Base-by-base conservation (phyloP, 2,797 vertebrate species). In the Valencia hispanica region DNA sequence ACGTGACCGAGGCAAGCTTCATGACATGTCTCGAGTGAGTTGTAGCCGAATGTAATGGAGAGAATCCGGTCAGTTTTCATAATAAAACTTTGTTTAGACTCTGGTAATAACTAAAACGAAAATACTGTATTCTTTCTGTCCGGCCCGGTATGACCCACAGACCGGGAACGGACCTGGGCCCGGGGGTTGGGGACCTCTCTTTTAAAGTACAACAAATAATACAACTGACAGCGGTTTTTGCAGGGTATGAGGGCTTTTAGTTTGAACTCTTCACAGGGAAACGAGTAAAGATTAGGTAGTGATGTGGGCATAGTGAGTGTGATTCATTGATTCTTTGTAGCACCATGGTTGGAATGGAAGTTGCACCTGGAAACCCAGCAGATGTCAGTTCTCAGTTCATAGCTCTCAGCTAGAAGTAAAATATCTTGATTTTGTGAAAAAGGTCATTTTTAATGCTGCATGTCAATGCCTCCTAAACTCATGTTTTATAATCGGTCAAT, bases 191-290 rank as follows among this genome's bases (percentile, higher is more conserved):
- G n/a, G n/a, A n/a, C n/a, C n/a, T n/a, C n/a, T n/a, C n/a, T 88
- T 87, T 86, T 66, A 82, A 88, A 84, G 86, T 81, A 84, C 82
- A 91, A 84, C 79, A 91, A 86, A 90, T 89, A 78, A 74, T 78
- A 78, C 81, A 80, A 88, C 83, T 90, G 79, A 86, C 89, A 91
- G 88, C 85, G 59, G 90, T 94, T 90, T 90, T 84, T 82, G 78
- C 85, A 92, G 85, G 36, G 88, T 77, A 80, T 82, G 72, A 83
- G 41, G 77, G 88, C 65, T 73, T 34, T 78, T 63, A 69, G 74
- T 79, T 79, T 80, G 68, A 82, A 82, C 69, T 77, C 77, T 84
- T 86, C 77, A 79, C 82, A 83, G 86, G 79, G 81, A 80, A 53
- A 81, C 77, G 50, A 30, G 68, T 75, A 48, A 80, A 84, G 59